Conservation (phyloP, 2,113 vertebrate genomes). For the Ctenodactylus gundi region DNA sequence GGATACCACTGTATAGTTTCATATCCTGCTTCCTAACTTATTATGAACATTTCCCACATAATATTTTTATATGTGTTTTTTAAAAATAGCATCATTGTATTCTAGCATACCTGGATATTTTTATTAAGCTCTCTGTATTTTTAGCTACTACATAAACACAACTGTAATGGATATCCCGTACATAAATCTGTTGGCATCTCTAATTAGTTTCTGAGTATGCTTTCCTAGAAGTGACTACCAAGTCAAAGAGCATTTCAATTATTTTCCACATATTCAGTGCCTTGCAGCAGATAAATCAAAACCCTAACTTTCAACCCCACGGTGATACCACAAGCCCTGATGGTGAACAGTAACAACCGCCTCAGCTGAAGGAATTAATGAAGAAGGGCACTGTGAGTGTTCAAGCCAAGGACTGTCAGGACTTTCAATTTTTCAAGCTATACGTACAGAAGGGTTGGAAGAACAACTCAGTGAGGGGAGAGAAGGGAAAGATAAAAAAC, state of each 20-base stretch:
- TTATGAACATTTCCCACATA: background rate
- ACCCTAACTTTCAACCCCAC: no score
- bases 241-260: background rate
- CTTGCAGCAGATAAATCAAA: background rate
- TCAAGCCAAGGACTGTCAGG: background rate
- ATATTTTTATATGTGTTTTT: slow-evolving; percentile 37
- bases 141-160: background rate
- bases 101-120: slow-evolving; percentile 7
- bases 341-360: background rate
- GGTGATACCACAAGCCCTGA: no score
- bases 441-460: background rate
- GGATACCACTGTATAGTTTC: background rate
- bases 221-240: slow-evolving; percentile 5
- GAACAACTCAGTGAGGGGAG: background rate
- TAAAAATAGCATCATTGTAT: slow-evolving; percentile 39
- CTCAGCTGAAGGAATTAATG: background rate
- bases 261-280: background rate
- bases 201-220: slow-evolving; percentile 26
- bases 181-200: background rate
- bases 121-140: background rate
- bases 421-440: background rate
- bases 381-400: background rate
- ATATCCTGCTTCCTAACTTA: slow-evolving; percentile 8
- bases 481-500: background rate
- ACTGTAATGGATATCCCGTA: background rate